Base-by-base conservation (phyloP, 2,797 vertebrate genomes). In the Astyanax mexicanus region DNA sequence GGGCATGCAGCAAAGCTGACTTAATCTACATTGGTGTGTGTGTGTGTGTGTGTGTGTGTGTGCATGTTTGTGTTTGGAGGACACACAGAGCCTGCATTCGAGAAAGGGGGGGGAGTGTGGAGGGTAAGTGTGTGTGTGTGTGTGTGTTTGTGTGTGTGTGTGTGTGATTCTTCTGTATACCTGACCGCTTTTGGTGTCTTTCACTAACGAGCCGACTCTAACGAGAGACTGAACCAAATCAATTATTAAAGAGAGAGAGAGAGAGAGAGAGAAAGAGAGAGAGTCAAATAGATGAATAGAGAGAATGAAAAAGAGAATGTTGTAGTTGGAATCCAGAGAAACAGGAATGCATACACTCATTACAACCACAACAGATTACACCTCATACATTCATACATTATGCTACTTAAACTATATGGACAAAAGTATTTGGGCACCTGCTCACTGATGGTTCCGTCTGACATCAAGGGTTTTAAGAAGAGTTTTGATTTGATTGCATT, bases 181-280 rank as follows among this genome's bases (percentile, higher is more conserved):
- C 88, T 89, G 90, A 84, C 86, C 89, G 87, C 86, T 87, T 87
- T 87, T 86, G 89, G 90, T 89, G 87, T 91, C 88, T 90, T 90
- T 91, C 88, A 84, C 89, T 92, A 94, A 93, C 89, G 90, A 94
- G 91, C 89, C 86, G 87, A 73, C 69, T 81, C 69, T 81, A 86
- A 86, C 72, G 76, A 83, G 81, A 78, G 91, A 91, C 89, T 91
- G 90, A 92, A 91, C 91, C 91, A 90, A 87, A 89, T 93, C 90
- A 93, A 93, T 93, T 92, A 94, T 93, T 94, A 89, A 92, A 92
- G 25, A 40, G 54, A 62, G 7, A 61, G 54, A 74, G 64, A 32
- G 27, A 54, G 44, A 12, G 29, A 32, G 29, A 32, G 51, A 11
- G 19, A 42, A 32, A 37, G 6, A 17, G 49, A 32, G 29, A 32